Evolutionary conservation across 1,140 invertebrate species (phyloP), one percentile per base, ranked within the genome.

Genomic region (Caerostris extrusa): DNA sequence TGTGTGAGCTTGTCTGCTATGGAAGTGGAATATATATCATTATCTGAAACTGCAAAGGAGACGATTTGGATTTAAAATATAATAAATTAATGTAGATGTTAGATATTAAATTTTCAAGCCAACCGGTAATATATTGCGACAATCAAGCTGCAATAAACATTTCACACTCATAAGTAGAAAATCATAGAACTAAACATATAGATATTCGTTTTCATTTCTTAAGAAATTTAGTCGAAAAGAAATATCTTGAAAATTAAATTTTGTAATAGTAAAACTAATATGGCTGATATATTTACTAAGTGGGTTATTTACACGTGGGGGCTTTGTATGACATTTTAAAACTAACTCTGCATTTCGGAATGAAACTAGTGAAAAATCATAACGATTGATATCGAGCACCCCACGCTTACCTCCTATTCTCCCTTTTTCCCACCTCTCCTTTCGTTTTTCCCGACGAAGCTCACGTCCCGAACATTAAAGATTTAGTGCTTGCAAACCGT

Each of bases 1-100:
- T 95, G 88, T 8, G 95, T 96, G n/a, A 95, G 95, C 55, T 94
- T 96, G 12, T 96, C 95, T 3, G 95, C 94, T 53, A 95, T 95
- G 3, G 96, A 96, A 95, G 95, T 95, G 6, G 96, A 96, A 91
- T 96, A 96, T 93, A 95, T 96, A 91, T 93, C 95, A 17, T 86
- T 96, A 87, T 95, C 96, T 89, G 95, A 95, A 95, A 95, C 95
- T 69, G 95, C 92, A 69, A 96, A 87, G 95, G 95, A 95, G 95
- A 95, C 61, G 94, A 91, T 95, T 4, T 96, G 95, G 94, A 56
- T 96, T n/a, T 93, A 93, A 57, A 61, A 57, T 5, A 12, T 94
- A 60, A n/a, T 93, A 12, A 90, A 55, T 89, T 56, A 89, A n/a
- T n/a, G n/a, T n/a, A n/a, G n/a, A n/a, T n/a, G n/a, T n/a, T 61